Conservation (phyloP, 2,113 vertebrate genomes). For the Chionomys nivalis region DNA sequence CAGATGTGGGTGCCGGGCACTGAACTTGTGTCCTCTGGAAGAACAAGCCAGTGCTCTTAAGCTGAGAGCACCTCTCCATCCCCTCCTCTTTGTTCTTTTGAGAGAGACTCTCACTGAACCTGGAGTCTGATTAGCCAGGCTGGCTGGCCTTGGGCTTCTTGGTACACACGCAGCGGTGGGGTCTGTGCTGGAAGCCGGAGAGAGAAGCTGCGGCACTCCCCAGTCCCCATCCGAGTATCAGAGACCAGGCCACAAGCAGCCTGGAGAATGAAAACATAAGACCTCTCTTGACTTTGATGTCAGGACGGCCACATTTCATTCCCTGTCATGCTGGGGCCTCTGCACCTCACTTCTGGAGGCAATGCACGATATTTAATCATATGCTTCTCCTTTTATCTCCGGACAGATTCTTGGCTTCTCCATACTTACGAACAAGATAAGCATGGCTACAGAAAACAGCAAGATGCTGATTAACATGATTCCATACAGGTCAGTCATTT, state of each 20-base stretch:
- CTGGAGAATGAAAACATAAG: neutral
- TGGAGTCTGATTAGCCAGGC: neutral
- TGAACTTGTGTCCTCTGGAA: neutral
- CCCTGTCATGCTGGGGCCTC: neutral
- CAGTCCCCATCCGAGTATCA: neutral
- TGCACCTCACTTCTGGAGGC: neutral
- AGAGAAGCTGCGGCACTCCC: neutral
- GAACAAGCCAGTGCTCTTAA: neutral
- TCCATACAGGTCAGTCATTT: slow-evolving; percentile 81
- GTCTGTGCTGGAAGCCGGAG: neutral
- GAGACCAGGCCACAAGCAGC: neutral
- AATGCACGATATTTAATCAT: neutral
- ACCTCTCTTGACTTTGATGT: neutral
- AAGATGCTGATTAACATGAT: slow-evolving; percentile 66
- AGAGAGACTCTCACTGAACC: neutral
- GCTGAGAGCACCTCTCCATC: neutral
- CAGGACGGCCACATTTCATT: neutral
- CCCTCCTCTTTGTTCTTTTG: neutral
- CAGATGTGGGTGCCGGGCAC: neutral
- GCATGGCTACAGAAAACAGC: slow-evolving; percentile 78
- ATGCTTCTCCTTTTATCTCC: neutral
- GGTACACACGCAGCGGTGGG: neutral
- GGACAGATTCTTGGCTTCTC: slow-evolving; percentile 79
- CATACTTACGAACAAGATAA: slow-evolving; percentile 73
- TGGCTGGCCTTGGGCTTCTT: neutral